Evolutionary conservation across 2,888 invertebrate genomes (phyloP).

Genomic region (Heteropelma amictum): DNA sequence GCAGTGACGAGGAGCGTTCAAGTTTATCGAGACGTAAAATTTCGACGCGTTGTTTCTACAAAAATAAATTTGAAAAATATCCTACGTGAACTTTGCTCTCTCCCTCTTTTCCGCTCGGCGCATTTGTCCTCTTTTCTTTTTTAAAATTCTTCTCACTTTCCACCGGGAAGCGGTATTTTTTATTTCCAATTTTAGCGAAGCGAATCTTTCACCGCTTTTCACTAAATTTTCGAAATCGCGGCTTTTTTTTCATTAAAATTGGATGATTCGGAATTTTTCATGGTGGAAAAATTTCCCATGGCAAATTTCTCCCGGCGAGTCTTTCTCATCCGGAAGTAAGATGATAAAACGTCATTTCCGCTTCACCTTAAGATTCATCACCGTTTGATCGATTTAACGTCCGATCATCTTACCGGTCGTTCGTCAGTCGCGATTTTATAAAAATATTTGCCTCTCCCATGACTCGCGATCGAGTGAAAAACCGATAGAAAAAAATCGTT

Average conservation of each 20-base stretch:
- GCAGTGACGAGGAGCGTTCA: slow-evolving; percentile 63
- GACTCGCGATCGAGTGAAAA: slow-evolving; percentile 43
- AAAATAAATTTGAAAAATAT: slow-evolving; percentile 65
- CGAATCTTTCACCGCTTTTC: too few species aligned
- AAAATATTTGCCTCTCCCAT: slow-evolving; percentile 55
- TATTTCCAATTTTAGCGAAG: too few species aligned
- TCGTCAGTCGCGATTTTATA: slow-evolving; percentile 45
- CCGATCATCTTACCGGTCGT: slow-evolving; percentile 12
- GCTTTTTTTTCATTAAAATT: too few species aligned
- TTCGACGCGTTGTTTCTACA: slow-evolving; percentile 55
- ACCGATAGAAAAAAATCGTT: not conserved
- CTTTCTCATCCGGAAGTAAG: too few species aligned
- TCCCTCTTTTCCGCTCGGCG: not conserved
- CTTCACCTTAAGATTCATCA: slow-evolving; percentile 11
- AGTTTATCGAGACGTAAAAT: slow-evolving; percentile 30
- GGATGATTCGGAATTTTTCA: too few species aligned
- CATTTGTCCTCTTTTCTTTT: too few species aligned
- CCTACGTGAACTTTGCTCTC: slow-evolving; percentile 39
- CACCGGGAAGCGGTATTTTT: too few species aligned
- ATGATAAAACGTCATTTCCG: too few species aligned
- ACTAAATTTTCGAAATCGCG: too few species aligned
- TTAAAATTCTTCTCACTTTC: too few species aligned
- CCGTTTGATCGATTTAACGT: slow-evolving; percentile 16
- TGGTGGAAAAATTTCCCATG: too few species aligned
- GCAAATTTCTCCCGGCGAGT: too few species aligned